A percentile compares a stretch with the other conserved stretches of the same genome.
Evolutionary conservation across 2,797 vertebrate genomes (phyloP).

Genomic region (Rhinatrema bivittatum): DNA sequence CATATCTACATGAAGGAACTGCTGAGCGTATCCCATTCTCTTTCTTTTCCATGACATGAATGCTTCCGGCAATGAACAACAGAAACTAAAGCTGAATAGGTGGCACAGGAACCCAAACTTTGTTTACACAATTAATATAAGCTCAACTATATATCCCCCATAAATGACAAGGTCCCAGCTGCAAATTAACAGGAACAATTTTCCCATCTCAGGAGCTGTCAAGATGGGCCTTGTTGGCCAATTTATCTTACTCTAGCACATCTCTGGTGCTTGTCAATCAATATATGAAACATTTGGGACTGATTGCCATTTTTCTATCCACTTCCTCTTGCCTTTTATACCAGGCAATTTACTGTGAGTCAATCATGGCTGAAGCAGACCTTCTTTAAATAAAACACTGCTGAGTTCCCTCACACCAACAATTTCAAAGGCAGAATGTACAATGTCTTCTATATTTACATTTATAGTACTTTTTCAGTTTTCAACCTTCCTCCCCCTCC

Average conservation of each 20-base stretch:
- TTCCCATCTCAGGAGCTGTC: conserved; percentile 70
- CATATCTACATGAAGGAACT: too few species aligned
- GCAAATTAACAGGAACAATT: conserved; percentile 76
- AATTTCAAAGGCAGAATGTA: conserved; percentile 66
- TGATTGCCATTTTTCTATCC: conserved; percentile 73
- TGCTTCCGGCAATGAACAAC: too few species aligned
- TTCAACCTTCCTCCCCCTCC: conserved; percentile 20
- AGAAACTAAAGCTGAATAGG: conserved; percentile 19
- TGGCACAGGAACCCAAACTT: conserved; percentile 53
- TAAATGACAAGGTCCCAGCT: conserved; percentile 68
- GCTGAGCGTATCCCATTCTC: too few species aligned
- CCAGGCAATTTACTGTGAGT: conserved; percentile 75
- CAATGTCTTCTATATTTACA: conserved; percentile 65
- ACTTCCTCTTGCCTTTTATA: conserved; percentile 65
- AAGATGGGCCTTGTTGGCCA: conserved; percentile 69
- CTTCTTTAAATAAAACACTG: conserved; percentile 75
- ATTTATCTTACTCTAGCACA: conserved; percentile 74
- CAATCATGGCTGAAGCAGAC: conserved; percentile 71
- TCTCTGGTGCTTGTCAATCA: conserved; percentile 77
- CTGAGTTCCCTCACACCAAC: conserved; percentile 64
- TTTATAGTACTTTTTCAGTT: conserved; percentile 48
- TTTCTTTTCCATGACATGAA: too few species aligned
- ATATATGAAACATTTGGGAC: conserved; percentile 68
- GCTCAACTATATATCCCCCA: conserved; percentile 48
- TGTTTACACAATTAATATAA: conserved; percentile 69